Evolutionary conservation across 2,888 invertebrate genomes (phyloP).

Genomic region (Formica aserva): DNA sequence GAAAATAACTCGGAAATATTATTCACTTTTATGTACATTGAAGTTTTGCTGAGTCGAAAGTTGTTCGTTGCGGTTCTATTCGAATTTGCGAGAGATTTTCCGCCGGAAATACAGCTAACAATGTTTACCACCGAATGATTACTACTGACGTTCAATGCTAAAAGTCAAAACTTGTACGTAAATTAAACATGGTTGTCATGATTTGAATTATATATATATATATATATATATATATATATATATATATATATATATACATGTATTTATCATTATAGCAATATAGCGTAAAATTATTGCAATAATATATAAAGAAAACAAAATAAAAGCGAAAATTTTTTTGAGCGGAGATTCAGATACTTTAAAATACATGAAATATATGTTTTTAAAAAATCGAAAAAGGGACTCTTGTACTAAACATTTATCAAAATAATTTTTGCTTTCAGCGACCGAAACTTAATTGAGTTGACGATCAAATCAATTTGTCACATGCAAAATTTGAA

Average conservation of each 20-base stretch:
- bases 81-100: background rate
- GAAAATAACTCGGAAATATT: slow-evolving; percentile 5
- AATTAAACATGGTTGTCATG: too few relatives aligned
- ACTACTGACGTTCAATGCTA: background rate
- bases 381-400: background rate
- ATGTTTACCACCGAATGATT: slow-evolving; percentile 9
- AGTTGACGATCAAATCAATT: slow-evolving; percentile 23
- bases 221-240: too few relatives aligned
- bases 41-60: background rate
- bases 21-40: background rate
- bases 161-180: background rate
- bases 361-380: background rate
- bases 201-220: background rate
- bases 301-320: background rate
- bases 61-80: background rate
- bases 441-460: slow-evolving; percentile 35
- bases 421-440: slow-evolving; percentile 37
- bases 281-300: background rate
- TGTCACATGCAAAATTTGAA: slow-evolving; percentile 17
- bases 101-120: slow-evolving; percentile 15
- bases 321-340: background rate
- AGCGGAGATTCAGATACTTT: background rate
- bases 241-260: too few relatives aligned
- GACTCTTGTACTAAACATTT: background rate
- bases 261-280: background rate